These are phyloP conservation scores for Diloba caeruleocephala DNA, from an alignment of 2,888 invertebrate species.

Conservation along the genomic window DNA sequence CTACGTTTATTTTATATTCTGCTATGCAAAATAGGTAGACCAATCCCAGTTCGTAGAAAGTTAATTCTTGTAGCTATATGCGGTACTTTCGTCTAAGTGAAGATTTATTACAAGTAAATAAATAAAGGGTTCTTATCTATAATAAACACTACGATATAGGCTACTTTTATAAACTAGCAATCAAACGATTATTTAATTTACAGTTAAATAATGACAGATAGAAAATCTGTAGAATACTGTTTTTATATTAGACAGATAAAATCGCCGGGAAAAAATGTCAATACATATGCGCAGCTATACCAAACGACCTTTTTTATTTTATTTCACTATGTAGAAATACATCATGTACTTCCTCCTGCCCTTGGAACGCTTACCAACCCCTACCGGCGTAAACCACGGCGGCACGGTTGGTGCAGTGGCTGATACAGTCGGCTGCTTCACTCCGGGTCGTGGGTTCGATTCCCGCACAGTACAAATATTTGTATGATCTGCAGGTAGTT, in stretches of 20 bases:
- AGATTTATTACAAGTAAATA: constrained; percentile 22
- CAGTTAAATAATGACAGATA: constrained; percentile 15
- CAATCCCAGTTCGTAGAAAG: constrained; percentile 51
- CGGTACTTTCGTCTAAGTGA: constrained; percentile 43
- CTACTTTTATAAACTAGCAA: constrained; percentile 31
- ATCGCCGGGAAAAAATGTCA: constrained; percentile 15
- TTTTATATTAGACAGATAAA: constrained; percentile 25
- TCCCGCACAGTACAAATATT: too few species aligned
- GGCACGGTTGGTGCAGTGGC: too few species aligned
- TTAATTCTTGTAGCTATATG: constrained; percentile 48
- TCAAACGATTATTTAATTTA: constrained; percentile 22
- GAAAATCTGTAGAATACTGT: constrained; percentile 21
- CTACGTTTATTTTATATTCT: constrained; percentile 51
- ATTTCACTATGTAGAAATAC: too few species aligned
- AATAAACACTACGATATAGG: constrained; percentile 19
- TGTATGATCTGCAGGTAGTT: too few species aligned
- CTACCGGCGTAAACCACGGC: too few species aligned
- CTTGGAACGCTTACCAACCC: too few species aligned
- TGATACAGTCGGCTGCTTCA: too few species aligned
- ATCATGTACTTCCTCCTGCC: too few species aligned
- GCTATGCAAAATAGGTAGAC: constrained; percentile 53
- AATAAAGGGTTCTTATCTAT: constrained; percentile 19
- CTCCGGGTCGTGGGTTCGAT: too few species aligned
- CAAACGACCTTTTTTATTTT: too few species aligned
- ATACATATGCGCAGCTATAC: constrained; percentile 19